Evolutionary conservation across 1,140 invertebrate species (phyloP), one percentile per base, ranked within the genome.

Genomic region (Calliopsis andreniformis): DNA sequence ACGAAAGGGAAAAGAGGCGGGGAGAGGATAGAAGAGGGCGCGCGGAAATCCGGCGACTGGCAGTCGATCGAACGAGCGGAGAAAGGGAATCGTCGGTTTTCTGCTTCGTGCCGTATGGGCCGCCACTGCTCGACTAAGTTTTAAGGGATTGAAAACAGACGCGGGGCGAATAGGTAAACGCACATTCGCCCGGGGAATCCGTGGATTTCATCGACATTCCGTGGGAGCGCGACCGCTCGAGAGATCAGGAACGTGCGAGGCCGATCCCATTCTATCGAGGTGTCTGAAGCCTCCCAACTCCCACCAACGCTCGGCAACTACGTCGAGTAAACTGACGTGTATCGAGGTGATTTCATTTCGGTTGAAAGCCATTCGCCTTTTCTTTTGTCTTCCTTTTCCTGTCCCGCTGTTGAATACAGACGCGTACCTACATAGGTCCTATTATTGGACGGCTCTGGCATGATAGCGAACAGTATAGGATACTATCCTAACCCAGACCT

Each of bases 141-240:
- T 78, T 78, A 78, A 78, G 76, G 76, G 76, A 78, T 78, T 78
- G 76, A 73, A 78, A 78, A 72, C 70, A 73, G 70, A 78, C 76
- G 76, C 76, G 69, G 43, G 18, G n/a, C 69, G 76, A 78, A 78
- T 78, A 75, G 70, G 45, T 78, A 78, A 78, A 78, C 76, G 70
- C 76, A 35, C 59, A 14, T 75, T 72, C 67, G 43, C 42, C n/a
- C 59, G 23, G 25, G 59, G 39, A 72, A 56, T 51, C 73, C 76
- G 61, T 66, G 70, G 76, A 66, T 78, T 78, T 73, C 76, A 78
- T 78, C 76, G 76, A 72, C 70, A 78, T 78, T 78, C 76, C 76
- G 45, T 68, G 66, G 70, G 53, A 64, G 76, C 70, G 76, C 76
- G 76, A 66, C 58, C 76, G 69, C 53, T 42, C 69, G 47, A 75